Evolutionary conservation across 2,888 invertebrate species (phyloP).

Genomic region (Plusia festucae): DNA sequence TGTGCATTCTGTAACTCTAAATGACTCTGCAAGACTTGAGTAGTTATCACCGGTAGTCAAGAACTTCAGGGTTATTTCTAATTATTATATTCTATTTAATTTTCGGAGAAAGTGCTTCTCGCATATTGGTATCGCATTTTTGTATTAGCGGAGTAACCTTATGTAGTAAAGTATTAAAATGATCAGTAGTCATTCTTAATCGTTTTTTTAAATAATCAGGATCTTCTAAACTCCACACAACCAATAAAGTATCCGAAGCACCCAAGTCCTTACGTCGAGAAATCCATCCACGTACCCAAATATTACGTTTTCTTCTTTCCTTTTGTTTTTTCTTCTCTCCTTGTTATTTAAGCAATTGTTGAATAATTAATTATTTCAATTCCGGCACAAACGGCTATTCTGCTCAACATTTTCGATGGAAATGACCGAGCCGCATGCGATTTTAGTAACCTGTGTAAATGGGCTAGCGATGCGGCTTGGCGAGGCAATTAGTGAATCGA

Average conservation of each 20-base stretch:
- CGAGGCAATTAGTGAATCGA: conserved; percentile 33
- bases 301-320: conserved; percentile 57
- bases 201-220: conserved; percentile 58
- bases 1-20: conserved; percentile 66
- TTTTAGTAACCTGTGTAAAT: conserved; percentile 67
- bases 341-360: conserved; percentile 51
- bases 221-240: conserved; percentile 57
- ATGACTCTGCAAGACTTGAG: conserved; percentile 65
- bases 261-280: conserved; percentile 55
- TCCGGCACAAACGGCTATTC: conserved; percentile 58
- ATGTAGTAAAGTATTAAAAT: conserved; percentile 59
- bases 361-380: conserved; percentile 32
- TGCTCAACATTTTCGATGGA: conserved; percentile 61
- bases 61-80: conserved; percentile 58
- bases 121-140: conserved; percentile 59
- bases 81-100: too few species aligned
- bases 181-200: conserved; percentile 59
- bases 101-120: conserved; percentile 57
- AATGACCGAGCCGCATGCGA: conserved; percentile 67
- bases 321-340: conserved; percentile 57
- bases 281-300: conserved; percentile 59
- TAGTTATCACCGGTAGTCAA: conserved; percentile 58
- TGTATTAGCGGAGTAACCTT: conserved; percentile 58
- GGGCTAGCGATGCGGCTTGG: conserved; percentile 64
- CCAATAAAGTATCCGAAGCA: conserved; percentile 54